These are phyloP conservation scores for Eidolon helvum DNA, from an alignment of 2,113 vertebrate species.

Conservation along the genomic window DNA sequence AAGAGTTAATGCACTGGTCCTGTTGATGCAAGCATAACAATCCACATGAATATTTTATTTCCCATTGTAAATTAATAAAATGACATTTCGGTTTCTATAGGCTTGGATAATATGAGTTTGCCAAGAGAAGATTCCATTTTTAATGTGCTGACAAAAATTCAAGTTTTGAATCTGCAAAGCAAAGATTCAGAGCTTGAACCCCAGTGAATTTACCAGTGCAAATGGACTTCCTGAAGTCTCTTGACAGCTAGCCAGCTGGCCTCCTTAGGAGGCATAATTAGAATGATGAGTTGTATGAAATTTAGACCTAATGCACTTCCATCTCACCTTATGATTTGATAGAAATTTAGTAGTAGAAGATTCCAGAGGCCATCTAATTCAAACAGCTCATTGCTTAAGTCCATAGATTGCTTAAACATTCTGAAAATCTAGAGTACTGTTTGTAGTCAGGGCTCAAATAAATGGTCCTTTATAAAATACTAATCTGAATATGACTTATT, in stretches of 20 bases:
- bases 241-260: neutral
- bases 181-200: conserved; percentile 17
- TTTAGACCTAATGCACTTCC: neutral
- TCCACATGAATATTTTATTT: conserved; percentile 16
- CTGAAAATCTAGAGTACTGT: neutral
- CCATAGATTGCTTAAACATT: neutral
- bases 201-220: neutral
- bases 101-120: neutral
- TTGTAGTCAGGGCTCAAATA: neutral
- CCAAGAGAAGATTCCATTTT: conserved; percentile 25
- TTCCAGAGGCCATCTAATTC: neutral
- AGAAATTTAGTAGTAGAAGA: neutral
- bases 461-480: neutral
- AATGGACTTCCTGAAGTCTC: conserved; percentile 19
- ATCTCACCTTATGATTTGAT: neutral
- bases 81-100: neutral
- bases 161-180: conserved; percentile 20
- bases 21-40: neutral
- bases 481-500: conserved; percentile 15
- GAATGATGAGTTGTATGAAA: neutral
- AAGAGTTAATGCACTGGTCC: neutral
- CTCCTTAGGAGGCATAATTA: neutral
- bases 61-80: conserved; percentile 35
- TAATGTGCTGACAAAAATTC: conserved; percentile 8
- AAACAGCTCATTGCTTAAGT: neutral